Base-by-base conservation (phyloP, 2,888 invertebrate genomes). In the Catocala sponsa region DNA sequence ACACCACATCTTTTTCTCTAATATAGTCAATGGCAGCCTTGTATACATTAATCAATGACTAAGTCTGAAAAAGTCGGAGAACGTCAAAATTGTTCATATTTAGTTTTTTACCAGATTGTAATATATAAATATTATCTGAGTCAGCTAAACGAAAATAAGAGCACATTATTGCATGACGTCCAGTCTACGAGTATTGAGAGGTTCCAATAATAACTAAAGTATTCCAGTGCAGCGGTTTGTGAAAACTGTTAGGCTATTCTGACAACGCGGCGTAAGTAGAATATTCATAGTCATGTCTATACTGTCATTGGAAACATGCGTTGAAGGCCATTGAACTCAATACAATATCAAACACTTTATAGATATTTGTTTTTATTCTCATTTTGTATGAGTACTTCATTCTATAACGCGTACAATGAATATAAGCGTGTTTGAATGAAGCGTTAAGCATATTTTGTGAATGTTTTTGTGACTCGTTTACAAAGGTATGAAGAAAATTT, bases 201-300 rank as follows among this genome's bases (percentile, higher is more conserved):
- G 68, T 84, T 86, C 87, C 84, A 88, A 87, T 88, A 88, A 89
- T 89, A 88, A 82, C 87, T 84, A 82, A 72, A 85, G 84, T 84
- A 82, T 76, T 80, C 81, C 72, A 70, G 73, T 77, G 75, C 78
- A 82, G 59, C 71, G 78, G 82, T 78, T 82, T 76, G 76, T 70
- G 51, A 62, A 79, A 76, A 74, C 73, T 73, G 72, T 65, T 63
- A 72, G 63, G 62, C 49, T 53, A 64, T 62, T 55, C 59, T 13
- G 44, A 50, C 50, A 60, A 50, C 38, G 25, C 52, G 41, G 41
- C 35, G 61, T 41, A 61, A 69, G 68, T 71, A 70, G 64, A 76
- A 79, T 77, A 74, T 75, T 74, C 76, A 73, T 33, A 33, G 15
- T 38, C 33, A 42, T 41, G 10, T 35, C 69, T 49, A 49, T 48